Evolutionary conservation across 2,113 vertebrate species (phyloP).

Genomic region (Psilopsiagon aymara): DNA sequence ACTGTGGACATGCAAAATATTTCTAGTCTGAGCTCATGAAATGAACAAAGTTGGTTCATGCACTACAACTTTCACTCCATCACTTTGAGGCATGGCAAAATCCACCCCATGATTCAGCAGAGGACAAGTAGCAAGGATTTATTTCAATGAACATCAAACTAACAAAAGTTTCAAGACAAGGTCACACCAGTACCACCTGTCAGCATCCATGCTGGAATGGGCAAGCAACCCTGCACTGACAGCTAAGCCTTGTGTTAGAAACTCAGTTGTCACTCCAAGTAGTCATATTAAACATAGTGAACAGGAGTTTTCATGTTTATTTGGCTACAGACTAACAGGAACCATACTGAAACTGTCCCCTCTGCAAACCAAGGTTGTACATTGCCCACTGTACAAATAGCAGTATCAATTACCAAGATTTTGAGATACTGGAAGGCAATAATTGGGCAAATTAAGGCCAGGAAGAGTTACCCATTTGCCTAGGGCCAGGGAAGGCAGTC

Average conservation of each 20-base stretch:
- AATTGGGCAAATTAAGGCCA: neutral
- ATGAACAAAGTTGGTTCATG: neutral
- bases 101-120: neutral
- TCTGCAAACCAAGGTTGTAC: neutral
- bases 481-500: neutral
- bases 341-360: neutral
- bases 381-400: neutral
- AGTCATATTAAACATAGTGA: neutral
- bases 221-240: accelerated
- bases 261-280: neutral
- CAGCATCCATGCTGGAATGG: neutral
- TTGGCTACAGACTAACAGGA: neutral
- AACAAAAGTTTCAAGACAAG: neutral
- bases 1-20: neutral
- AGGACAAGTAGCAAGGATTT: neutral
- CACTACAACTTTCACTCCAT: neutral
- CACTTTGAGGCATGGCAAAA: neutral
- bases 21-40: neutral
- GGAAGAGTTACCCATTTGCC: neutral
- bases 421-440: neutral
- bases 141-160: neutral
- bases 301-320: neutral
- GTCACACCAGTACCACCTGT: neutral
- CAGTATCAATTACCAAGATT: neutral
- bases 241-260: neutral